Evolutionary conservation across 2,113 vertebrate genomes (phyloP).

Genomic region (Chiloscyllium plagiosum): DNA sequence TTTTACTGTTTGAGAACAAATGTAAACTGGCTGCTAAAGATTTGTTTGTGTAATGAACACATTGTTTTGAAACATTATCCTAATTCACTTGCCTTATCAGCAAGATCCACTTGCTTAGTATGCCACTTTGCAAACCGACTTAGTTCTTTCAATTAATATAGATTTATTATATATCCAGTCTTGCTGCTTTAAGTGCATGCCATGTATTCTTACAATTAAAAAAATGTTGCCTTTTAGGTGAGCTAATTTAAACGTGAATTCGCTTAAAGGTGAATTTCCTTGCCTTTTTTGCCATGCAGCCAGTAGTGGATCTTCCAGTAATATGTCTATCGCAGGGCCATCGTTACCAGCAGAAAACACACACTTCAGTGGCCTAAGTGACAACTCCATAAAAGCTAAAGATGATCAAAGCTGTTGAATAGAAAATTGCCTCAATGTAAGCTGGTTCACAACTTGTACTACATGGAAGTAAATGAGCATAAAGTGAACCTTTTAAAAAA

Average conservation of each 20-base stretch:
- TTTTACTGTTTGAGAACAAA: neutral
- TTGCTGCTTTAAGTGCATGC: neutral
- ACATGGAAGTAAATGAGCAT: neutral
- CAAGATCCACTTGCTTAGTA: neutral
- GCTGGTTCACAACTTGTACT: neutral
- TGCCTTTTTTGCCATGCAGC: constrained; percentile 44
- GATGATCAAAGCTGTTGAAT: constrained; percentile 43
- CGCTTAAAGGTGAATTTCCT: constrained; percentile 30
- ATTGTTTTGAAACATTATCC: too few species aligned
- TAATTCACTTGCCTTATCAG: neutral
- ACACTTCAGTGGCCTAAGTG: constrained; percentile 19
- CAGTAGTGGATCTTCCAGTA: constrained; percentile 45
- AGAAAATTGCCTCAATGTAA: constrained; percentile 1
- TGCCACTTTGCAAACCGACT: neutral
- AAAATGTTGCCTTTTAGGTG: constrained; percentile 28
- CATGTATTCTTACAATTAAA: neutral
- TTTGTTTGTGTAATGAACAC: neutral
- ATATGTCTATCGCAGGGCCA: constrained; percentile 41
- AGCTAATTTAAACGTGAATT: constrained; percentile 30
- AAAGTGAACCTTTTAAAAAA: neutral
- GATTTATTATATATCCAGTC: neutral
- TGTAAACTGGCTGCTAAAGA: neutral
- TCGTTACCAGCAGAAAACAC: constrained; percentile 44
- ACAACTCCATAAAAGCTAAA: constrained; percentile 49
- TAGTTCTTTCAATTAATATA: neutral